These are phyloP conservation scores for Drosophila austrosaltans DNA, from an alignment of 2,888 invertebrate species.

Conservation along the genomic window DNA sequence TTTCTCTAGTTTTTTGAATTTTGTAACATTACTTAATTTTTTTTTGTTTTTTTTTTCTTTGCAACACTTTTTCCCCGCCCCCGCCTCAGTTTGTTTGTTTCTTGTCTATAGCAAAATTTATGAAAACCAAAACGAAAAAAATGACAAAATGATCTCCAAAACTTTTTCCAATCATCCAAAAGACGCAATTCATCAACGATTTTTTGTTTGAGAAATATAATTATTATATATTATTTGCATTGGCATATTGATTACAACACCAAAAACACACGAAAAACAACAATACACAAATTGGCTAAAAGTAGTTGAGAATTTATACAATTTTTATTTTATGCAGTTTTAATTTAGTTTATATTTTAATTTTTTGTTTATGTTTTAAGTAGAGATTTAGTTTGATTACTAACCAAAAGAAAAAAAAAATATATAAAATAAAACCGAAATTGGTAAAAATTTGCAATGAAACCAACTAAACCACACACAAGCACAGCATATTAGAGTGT, in stretches of 20 bases:
- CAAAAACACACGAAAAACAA: background rate
- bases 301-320: slow-evolving; percentile 39
- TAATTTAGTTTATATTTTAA: background rate
- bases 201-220: background rate
- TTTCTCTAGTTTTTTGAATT: too few relatives aligned
- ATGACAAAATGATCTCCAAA: background rate
- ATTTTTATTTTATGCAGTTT: slow-evolving; percentile 17
- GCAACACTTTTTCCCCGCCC: too few relatives aligned
- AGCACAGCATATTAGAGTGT: background rate
- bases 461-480: background rate
- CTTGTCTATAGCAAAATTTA: background rate
- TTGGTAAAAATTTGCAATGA: background rate
- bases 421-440: background rate
- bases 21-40: too few relatives aligned
- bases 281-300: slow-evolving; percentile 40
- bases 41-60: background rate
- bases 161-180: background rate
- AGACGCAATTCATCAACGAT: background rate
- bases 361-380: slow-evolving; percentile 24
- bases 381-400: slow-evolving; percentile 45
- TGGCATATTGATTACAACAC: slow-evolving; percentile 25
- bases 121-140: background rate
- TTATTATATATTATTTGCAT: slow-evolving; percentile 15
- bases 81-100: slow-evolving; percentile 16
- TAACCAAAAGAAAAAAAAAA: slow-evolving; percentile 20